phyloP scores from a whole-genome alignment of 2,797 vertebrate genomes.

The Epinephelus coioides region DNA sequence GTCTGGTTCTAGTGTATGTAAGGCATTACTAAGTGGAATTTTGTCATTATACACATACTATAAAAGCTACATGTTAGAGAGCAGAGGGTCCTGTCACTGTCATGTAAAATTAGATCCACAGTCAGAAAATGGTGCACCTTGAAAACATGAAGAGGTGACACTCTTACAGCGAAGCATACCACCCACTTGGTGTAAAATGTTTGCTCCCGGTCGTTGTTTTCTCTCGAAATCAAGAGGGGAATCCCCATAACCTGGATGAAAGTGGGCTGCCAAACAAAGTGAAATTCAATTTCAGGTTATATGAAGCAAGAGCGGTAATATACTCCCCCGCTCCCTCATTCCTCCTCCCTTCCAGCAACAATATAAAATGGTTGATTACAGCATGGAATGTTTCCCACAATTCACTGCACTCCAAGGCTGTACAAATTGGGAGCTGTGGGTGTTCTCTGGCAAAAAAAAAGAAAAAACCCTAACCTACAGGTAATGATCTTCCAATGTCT shows the following conservation, averaged over 20 bases:
- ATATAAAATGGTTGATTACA: conserved; percentile 11
- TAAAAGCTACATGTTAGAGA: not conserved
- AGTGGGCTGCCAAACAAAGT: not conserved
- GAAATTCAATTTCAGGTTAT: conserved; percentile 31
- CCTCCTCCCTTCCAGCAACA: not conserved
- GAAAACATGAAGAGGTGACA: not conserved
- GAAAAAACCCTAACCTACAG: not conserved
- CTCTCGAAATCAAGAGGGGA: not conserved
- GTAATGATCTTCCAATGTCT: not conserved
- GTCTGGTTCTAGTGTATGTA: too few species aligned
- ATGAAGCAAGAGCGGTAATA: conserved; percentile 18
- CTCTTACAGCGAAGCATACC: not conserved
- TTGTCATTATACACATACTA: not conserved
- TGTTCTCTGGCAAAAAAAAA: not conserved
- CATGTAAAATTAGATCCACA: not conserved
- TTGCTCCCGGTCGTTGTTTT: conserved; percentile 10
- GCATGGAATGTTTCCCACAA: conserved; percentile 2
- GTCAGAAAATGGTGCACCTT: not conserved
- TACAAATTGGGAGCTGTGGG: not conserved
- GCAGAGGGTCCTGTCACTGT: not conserved
- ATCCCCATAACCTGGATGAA: not conserved
- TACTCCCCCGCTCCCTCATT: not conserved
- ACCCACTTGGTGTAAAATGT: not conserved
- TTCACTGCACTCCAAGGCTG: not conserved
- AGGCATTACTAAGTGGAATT: not conserved